Evolutionary conservation across 2,888 invertebrate species (phyloP), one percentile per base, ranked within the genome.

Genomic region (Lycia hirtaria): DNA sequence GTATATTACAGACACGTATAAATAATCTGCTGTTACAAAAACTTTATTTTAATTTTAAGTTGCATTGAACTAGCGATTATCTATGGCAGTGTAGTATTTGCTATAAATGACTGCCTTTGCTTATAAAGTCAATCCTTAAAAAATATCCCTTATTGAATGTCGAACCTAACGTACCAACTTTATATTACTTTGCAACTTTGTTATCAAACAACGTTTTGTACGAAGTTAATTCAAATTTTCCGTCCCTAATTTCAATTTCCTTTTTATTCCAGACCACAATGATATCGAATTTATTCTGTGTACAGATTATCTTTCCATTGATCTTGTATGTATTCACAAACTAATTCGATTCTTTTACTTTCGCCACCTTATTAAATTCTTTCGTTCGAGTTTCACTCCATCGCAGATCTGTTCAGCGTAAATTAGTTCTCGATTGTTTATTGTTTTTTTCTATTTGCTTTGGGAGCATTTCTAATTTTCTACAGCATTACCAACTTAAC

Each of bases 401-500:
- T 60, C 69, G 68, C 71, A 71, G 68, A 73, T 75, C 76, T 76
- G 71, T 69, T 64, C 71, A 67, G 69, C 53, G 49, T 67, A 73
- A 67, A 73, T 74, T 70, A 68, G 60, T 69, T 72, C 71, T 66
- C 53, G 48, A 75, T 73, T 75, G 73, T 61, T 62, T 58, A 45
- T 2, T 55, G 14, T 17, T 53, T 48, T 12, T 49, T 58, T 53
- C 45, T 41, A n/a, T 43, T 26, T 38, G 9, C 20, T 41, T 47
- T 47, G 17, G 35, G 24, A 26, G 32, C 20, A 26, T 38, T 38
- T 26, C 47, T 3, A 54, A 53, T 53, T 30, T 38, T 20, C 20
- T 7, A 10, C 4, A 1, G 10, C 12, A 4, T 12, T n/a, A 22
- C 20, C 10, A 12, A 38, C 12, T 20, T 38, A 22, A 6, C 0